A percentile compares a stretch with the other conserved stretches of the same genome.
Conservation (phyloP, 2,888 invertebrate genomes). For the Drosophila quinaria region DNA sequence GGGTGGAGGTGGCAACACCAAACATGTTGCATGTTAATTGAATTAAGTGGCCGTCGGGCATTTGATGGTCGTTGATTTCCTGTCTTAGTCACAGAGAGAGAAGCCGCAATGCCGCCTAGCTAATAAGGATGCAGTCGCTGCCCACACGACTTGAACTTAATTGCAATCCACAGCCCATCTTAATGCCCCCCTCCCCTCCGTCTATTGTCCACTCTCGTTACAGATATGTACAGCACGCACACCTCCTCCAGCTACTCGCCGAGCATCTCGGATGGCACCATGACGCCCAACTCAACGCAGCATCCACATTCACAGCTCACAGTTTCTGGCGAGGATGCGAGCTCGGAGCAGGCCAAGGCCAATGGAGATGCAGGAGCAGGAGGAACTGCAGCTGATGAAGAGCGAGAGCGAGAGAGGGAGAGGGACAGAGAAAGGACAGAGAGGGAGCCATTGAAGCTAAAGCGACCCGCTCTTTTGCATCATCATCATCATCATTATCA, state of each 20-base stretch:
- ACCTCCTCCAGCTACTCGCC: conserved; percentile 86
- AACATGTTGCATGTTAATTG: conserved; percentile 68
- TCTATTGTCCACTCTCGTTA: conserved; percentile 40
- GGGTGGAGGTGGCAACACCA: conserved; percentile 74
- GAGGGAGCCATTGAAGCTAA: conserved; percentile 42
- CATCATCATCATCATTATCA: conserved; percentile 81
- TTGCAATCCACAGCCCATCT: conserved; percentile 26
- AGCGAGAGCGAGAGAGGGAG: conserved; percentile 25
- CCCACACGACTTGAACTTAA: conserved; percentile 67
- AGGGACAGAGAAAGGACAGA: conserved; percentile 24
- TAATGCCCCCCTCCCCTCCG: background rate
- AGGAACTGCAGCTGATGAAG: background rate
- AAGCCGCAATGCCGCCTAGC: conserved; percentile 33
- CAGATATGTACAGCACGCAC: conserved; percentile 86
- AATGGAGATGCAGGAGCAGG: conserved; percentile 49
- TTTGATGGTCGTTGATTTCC: conserved; percentile 79
- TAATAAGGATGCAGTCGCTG: conserved; percentile 77
- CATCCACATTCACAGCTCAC: conserved; percentile 21
- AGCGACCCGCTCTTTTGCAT: conserved; percentile 73
- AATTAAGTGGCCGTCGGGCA: conserved; percentile 64
- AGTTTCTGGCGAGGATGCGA: conserved; percentile 49
- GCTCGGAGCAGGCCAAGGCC: conserved; percentile 41
- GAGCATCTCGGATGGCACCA: conserved; percentile 85
- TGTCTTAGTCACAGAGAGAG: conserved; percentile 63
- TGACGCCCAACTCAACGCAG: conserved; percentile 84